Evolutionary conservation across 2,797 vertebrate species (phyloP), one percentile per base, ranked within the genome.

Genomic region (Anisognathus igniventris): DNA sequence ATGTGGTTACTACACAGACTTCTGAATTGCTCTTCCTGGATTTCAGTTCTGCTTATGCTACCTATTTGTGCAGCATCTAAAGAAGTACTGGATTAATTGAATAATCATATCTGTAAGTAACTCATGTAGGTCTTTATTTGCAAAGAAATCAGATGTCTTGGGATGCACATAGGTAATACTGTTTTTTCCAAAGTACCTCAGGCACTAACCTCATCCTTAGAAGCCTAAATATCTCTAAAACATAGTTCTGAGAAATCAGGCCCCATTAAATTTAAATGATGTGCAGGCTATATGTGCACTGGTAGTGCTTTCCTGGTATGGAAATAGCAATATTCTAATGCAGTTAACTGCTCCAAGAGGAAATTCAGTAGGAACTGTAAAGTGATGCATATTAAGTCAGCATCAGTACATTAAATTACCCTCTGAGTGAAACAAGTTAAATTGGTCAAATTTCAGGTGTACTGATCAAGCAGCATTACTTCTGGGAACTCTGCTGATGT

Each of bases 371-470:
- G 57, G 68, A 91, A 61, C n/a, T 71, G 25, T 50, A 79, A 91
- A 91, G 65, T 68, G 39, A 90, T 86, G 75, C 68, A 31, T 94
- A 92, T 80, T 91, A 95, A 95, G 53, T 86, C 78, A 92, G 72
- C 31, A 86, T 31, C 75, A 86, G 72, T 88, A 50, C 65, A 86
- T 86, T 93, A 92, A 93, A 77, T 58, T 72, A 44, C 20, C 42
- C 20, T 86, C 50, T 71, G 47, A 91, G 53, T 54, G 65, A 75
- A 95, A 74, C 53, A 88, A 90, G 65, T 47, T 77, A 86, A 94
- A 83, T 12, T 77, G 61, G 68, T 83, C 73, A 80, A 83, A 92
- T 76, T 93, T 62, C 62, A 87, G 57, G 61, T 90, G 58, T 64
- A 79, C 42, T 65, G 57, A 82, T 92, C 50, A 75, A 86, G 72